These are phyloP conservation scores for Glomeris maerens DNA, from an alignment of 1,140 invertebrate genomes.

Conservation along the genomic window DNA sequence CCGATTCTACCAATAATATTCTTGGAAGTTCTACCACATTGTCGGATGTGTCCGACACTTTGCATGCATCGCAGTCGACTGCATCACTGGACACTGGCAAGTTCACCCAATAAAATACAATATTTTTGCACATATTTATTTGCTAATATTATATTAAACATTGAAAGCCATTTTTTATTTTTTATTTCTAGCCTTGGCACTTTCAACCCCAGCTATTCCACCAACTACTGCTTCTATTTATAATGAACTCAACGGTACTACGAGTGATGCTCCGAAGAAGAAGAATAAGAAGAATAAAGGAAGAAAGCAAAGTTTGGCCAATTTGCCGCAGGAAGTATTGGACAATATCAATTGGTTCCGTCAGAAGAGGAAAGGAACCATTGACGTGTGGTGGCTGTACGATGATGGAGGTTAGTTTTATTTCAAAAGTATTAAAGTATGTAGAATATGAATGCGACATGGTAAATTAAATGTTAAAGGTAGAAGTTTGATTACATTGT, in stretches of 20 bases:
- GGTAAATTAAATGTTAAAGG: too few species aligned
- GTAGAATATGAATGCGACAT: too few species aligned
- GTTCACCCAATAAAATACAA: not conserved
- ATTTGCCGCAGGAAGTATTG: conserved; percentile 45
- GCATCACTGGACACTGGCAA: not conserved
- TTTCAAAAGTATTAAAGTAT: too few species aligned
- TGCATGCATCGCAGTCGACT: not conserved
- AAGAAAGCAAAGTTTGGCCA: not conserved
- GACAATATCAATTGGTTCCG: conserved; percentile 43
- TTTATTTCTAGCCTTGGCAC: too few species aligned
- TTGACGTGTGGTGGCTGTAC: conserved; percentile 96
- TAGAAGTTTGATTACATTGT: too few species aligned
- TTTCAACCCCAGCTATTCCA: not conserved
- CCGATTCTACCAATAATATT: not conserved
- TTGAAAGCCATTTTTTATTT: not conserved
- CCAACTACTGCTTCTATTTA: not conserved
- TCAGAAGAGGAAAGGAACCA: conserved; percentile 47
- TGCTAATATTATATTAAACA: not conserved
- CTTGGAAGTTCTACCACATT: not conserved
- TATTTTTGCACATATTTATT: not conserved
- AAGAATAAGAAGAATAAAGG: conserved; percentile 9
- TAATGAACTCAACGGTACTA: not conserved
- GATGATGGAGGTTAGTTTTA: conserved; percentile 83
- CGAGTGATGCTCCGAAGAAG: conserved; percentile 7
- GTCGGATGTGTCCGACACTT: not conserved